phyloP scores from a whole-genome alignment of 2,113 vertebrate species.

The Corvus moneduloides region DNA sequence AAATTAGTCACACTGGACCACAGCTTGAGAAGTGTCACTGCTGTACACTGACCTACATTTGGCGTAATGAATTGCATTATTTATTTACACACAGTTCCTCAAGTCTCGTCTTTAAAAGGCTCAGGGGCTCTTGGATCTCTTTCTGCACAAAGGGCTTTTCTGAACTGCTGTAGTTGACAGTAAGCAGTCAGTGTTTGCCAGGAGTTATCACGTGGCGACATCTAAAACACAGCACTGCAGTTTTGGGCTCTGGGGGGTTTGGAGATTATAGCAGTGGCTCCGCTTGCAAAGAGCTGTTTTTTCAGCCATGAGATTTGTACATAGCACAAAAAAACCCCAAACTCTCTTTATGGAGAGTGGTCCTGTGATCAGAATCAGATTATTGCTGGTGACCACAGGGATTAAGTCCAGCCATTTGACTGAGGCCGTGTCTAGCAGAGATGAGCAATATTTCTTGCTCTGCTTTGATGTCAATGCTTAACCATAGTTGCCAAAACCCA shows the following conservation, averaged over 20 bases:
- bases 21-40: not conserved
- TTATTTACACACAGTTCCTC: conserved; percentile 37
- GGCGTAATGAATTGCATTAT: conserved; percentile 17
- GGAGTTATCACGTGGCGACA: not conserved
- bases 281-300: not conserved
- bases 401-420: not conserved
- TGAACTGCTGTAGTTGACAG: not conserved
- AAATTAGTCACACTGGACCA: conserved; percentile 13
- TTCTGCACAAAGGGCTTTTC: conserved; percentile 4
- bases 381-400: not conserved
- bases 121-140: not conserved
- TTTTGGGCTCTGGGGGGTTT: not conserved
- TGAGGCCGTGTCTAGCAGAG: not conserved
- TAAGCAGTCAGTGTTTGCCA: not conserved
- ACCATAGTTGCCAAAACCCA: not conserved
- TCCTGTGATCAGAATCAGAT: not conserved
- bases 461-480: not conserved
- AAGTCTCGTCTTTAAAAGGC: not conserved
- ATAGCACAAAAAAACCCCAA: not conserved
- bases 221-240: not conserved
- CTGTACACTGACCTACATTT: conserved; percentile 31
- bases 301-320: not conserved
- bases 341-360: not conserved
- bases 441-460: not conserved
- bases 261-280: not conserved